Percentiles rank a stretch among this genome's conserved stretches.
These are phyloP conservation scores for Tyrophagus putrescentiae DNA, from an alignment of 1,140 invertebrate species.

Conservation along the genomic window DNA sequence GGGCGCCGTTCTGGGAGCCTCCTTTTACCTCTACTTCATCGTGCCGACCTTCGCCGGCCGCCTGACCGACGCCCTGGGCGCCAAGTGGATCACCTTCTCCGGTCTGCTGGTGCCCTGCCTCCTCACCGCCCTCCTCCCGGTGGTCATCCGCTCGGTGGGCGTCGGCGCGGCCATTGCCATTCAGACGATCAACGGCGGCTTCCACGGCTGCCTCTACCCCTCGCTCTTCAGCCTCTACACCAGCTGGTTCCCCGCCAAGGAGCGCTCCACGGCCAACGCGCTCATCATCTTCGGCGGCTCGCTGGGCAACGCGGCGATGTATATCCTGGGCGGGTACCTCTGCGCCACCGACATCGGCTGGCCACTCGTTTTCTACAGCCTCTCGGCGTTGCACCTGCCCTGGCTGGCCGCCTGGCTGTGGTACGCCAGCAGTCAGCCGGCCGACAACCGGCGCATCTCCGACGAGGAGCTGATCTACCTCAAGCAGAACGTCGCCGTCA, in stretches of 20 bases:
- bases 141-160: constrained; percentile 35
- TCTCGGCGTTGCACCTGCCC: constrained; percentile 28
- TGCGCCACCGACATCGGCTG: constrained; percentile 34
- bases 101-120: constrained; percentile 62
- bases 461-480: too few species aligned
- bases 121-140: constrained; percentile 64
- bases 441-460: too few species aligned
- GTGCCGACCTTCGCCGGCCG: constrained; percentile 63
- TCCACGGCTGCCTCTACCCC: constrained; percentile 31
- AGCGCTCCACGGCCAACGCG: constrained; percentile 23
- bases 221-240: constrained; percentile 33
- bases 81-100: constrained; percentile 65
- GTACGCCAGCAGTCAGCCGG: constrained; percentile 38
- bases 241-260: constrained; percentile 29
- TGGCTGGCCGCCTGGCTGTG: constrained; percentile 35
- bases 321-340: constrained; percentile 37
- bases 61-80: constrained; percentile 56
- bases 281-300: constrained; percentile 29
- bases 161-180: neutral
- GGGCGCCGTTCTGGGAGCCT: constrained; percentile 60
- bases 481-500: too few species aligned
- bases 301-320: constrained; percentile 37
- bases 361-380: constrained; percentile 39
- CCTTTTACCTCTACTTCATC: constrained; percentile 68
- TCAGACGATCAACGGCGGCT: neutral